Base-by-base conservation (phyloP, 2,113 vertebrate species). In the Lathamus discolor region DNA sequence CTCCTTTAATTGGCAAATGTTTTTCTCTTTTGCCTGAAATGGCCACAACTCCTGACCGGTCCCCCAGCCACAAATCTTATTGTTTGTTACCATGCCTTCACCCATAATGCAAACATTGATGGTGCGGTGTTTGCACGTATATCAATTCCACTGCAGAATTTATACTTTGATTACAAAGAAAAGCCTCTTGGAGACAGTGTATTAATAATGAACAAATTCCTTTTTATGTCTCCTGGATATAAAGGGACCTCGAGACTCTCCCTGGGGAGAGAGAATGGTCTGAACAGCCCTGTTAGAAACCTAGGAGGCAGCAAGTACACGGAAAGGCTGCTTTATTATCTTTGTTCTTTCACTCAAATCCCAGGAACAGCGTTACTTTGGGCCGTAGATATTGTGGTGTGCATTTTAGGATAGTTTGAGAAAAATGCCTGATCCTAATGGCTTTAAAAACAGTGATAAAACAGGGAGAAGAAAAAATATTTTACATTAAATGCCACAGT, bases 71-170 rank as follows among this genome's bases (percentile, higher is more conserved):
- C 66, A 48, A 15, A 27, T 31, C 29, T 62, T 41, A 22, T 4
- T 64, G 49, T 37, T 94, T 79, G 41, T 86, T 79, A 27, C 57
- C 20, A 8, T 57, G 28, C 43, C 57, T 66, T 84, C 1, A 1
- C 27, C 69, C 2, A 0, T 31, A 72, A 19, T 0, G 8, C 41
- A 43, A 55, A 54, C 35, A 49, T 12, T 0, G 0, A 37, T 0
- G 6, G 37, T n/a, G 44, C 1, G 0, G 4, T 61, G 69, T 49
- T 77, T 63, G 44, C 19, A 59, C 4, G 0, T 63, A 5, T 41
- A 67, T 79, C 66, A 78, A 25, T 61, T 87, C 39, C 57, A 62
- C 37, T 0, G 0, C 49, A 86, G 55, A 86, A 83, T 86, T 86
- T 86, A 86, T 81, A 52, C 27, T 84, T 75, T 55, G 85, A 81